These are phyloP conservation scores for Lota lota DNA, from an alignment of 2,113 vertebrate species.

Conservation along the genomic window DNA sequence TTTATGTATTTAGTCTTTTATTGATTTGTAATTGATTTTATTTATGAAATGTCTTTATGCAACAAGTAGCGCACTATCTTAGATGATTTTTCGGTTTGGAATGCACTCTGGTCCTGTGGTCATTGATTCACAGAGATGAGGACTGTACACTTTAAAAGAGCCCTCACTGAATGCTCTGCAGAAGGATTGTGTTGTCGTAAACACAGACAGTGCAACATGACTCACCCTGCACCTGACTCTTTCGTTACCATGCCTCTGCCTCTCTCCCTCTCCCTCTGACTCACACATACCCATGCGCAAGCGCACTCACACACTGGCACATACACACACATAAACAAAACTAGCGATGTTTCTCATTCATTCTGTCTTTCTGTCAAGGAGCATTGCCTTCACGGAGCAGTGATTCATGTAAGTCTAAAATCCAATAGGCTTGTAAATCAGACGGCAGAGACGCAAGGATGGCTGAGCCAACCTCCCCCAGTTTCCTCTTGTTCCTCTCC, in stretches of 20 bases:
- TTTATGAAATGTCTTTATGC: too few relatives aligned
- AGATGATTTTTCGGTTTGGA: too few relatives aligned
- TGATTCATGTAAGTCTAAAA: conserved; percentile 71
- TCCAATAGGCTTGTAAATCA: conserved; percentile 70
- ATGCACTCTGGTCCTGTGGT: too few relatives aligned
- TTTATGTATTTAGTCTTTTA: too few relatives aligned
- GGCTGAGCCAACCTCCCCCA: conserved; percentile 13
- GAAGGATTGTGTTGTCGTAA: too few relatives aligned
- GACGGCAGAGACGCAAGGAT: conserved; percentile 48
- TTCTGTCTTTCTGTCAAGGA: conserved; percentile 60
- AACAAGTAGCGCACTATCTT: too few relatives aligned
- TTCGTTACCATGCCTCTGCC: conserved; percentile 30
- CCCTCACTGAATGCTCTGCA: too few relatives aligned
- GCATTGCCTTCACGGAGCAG: conserved; percentile 49
- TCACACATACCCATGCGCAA: conserved; percentile 8
- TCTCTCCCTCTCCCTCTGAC: conserved; percentile 22
- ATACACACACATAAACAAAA: conserved; percentile 22
- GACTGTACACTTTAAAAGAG: too few relatives aligned
- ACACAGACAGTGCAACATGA: background rate
- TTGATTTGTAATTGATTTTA: too few relatives aligned
- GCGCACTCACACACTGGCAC: background rate
- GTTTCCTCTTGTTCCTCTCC: conserved; percentile 16
- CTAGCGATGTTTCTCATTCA: conserved; percentile 47
- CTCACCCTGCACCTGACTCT: conserved; percentile 11
- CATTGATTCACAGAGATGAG: too few relatives aligned